A percentile compares a stretch with the other conserved stretches of the same genome.
phyloP scores from a whole-genome alignment of 1,140 invertebrate species.

The Maniola jurtina region DNA sequence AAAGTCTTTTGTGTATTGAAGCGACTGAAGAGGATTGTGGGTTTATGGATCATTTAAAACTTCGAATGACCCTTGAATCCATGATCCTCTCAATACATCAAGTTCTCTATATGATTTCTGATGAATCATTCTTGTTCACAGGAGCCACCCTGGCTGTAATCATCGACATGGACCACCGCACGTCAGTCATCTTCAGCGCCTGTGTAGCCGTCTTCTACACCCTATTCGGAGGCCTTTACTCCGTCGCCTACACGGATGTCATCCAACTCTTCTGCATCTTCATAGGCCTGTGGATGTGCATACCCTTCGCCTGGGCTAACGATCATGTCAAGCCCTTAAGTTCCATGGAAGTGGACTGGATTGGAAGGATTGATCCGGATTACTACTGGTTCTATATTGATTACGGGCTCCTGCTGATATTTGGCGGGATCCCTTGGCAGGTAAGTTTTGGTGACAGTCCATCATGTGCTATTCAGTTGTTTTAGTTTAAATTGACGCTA shows the following conservation, averaged over 20 bases:
- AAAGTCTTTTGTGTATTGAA: no score
- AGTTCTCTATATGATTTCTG: no score
- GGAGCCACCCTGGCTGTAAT: conserved; percentile 97
- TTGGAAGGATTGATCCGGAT: conserved; percentile 86
- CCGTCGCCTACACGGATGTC: conserved; percentile 99
- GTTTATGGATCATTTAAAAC: no score
- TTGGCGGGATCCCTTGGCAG: conserved; percentile 99
- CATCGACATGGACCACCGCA: conserved; percentile 95
- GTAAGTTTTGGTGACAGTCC: conserved; percentile 58
- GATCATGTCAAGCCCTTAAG: conserved; percentile 88
- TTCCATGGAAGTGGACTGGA: conserved; percentile 93
- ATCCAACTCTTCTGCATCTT: conserved; percentile 99
- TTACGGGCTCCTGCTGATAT: conserved; percentile 93
- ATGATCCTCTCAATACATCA: no score
- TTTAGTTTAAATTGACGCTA: not conserved
- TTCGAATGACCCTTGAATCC: no score
- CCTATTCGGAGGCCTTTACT: conserved; percentile 97
- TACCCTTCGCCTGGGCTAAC: conserved; percentile 96
- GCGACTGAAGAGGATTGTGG: no score
- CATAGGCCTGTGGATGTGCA: conserved; percentile 98
- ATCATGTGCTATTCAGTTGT: not conserved
- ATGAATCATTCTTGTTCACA: conserved; percentile 38
- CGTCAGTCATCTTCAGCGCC: conserved; percentile 96
- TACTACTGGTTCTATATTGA: conserved; percentile 94
- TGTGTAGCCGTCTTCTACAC: conserved; percentile 98